These are phyloP conservation scores for Panulirus ornatus DNA, from an alignment of 1,140 invertebrate genomes.

Conservation along the genomic window DNA sequence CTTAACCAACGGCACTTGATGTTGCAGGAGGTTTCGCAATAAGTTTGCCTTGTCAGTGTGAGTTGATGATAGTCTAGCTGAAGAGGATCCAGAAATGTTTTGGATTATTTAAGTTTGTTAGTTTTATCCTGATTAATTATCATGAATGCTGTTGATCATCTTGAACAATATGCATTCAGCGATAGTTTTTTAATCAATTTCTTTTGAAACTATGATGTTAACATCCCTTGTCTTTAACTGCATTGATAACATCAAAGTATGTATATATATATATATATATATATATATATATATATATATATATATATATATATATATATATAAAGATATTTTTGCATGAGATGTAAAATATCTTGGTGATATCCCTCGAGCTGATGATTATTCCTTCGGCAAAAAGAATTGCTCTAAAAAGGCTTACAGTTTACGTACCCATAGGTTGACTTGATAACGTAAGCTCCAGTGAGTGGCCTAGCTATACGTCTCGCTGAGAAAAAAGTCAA, in stretches of 20 bases:
- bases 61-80: background rate
- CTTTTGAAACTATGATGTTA: background rate
- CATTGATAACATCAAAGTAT: background rate
- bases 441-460: too few species aligned
- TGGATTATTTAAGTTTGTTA: background rate
- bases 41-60: too few species aligned
- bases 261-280: constrained; percentile 17
- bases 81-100: background rate
- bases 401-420: too few species aligned
- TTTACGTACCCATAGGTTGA: too few species aligned
- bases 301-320: constrained; percentile 24
- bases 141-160: background rate
- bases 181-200: too few species aligned
- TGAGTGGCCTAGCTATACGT: too few species aligned
- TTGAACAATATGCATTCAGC: background rate
- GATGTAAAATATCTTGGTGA: background rate
- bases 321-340: background rate
- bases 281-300: constrained; percentile 50
- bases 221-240: background rate
- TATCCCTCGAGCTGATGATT: too few species aligned
- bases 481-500: too few species aligned
- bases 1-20: too few species aligned
- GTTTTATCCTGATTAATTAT: background rate
- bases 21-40: too few species aligned
- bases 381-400: too few species aligned